Percentiles rank a stretch among this genome's conserved stretches.
phyloP scores from a whole-genome alignment of 2,113 vertebrate species.

The Semicossyphus pulcher region DNA sequence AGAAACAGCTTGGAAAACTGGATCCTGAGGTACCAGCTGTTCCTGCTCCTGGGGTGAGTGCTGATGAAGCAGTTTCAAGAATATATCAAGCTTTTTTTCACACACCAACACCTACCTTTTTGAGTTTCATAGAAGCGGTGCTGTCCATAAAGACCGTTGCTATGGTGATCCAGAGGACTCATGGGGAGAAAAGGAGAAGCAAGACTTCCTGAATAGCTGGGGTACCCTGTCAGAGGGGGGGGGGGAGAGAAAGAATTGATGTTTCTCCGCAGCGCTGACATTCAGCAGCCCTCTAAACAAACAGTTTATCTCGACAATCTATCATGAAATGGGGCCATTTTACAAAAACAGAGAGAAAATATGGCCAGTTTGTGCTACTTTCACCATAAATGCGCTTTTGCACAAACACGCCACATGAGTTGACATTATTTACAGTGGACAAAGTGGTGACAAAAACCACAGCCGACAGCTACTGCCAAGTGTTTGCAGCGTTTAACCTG shows the following conservation, averaged over 20 bases:
- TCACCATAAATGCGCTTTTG: constrained; percentile 73
- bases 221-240: constrained; percentile 87
- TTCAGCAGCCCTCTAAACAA: constrained; percentile 77
- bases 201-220: constrained; percentile 95
- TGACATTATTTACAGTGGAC: constrained; percentile 81
- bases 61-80: constrained; percentile 48
- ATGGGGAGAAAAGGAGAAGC: constrained; percentile 97
- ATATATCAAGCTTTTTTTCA: constrained; percentile 27
- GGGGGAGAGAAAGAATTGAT: constrained; percentile 67
- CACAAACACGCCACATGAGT: constrained; percentile 72
- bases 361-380: constrained; percentile 64
- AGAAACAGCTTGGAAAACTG: background rate
- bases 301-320: constrained; percentile 73
- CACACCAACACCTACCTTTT: constrained; percentile 85
- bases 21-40: constrained; percentile 7
- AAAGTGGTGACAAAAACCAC: constrained; percentile 79
- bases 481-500: constrained; percentile 68
- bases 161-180: constrained; percentile 97
- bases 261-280: constrained; percentile 68
- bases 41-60: constrained; percentile 22
- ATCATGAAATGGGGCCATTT: constrained; percentile 66
- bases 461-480: constrained; percentile 67
- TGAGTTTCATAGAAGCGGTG: constrained; percentile 97
- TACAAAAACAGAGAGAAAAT: constrained; percentile 58
- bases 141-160: constrained; percentile 95